phyloP scores from a whole-genome alignment of 1,140 invertebrate genomes.

The Chelonus insularis region DNA sequence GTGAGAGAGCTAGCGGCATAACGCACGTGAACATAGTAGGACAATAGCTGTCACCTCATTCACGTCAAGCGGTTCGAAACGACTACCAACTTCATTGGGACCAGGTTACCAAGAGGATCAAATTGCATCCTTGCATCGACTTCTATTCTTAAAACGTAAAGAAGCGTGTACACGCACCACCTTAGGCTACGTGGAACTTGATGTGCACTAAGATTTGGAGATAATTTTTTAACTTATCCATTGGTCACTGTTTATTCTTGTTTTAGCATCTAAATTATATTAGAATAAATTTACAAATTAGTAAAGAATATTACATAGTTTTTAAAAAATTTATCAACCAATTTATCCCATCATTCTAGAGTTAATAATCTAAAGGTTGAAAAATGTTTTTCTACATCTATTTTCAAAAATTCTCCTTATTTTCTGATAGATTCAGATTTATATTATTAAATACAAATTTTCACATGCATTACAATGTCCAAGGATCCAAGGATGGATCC shows the following conservation, averaged over 20 bases:
- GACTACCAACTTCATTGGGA: slow-evolving; percentile 46
- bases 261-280: slow-evolving; percentile 1
- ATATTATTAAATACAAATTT: too few species aligned
- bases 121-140: slow-evolving; percentile 49
- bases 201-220: not conserved
- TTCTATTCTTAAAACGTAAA: slow-evolving; percentile 19
- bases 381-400: too few species aligned
- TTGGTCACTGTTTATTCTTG: slow-evolving; percentile 13
- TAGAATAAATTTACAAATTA: too few species aligned
- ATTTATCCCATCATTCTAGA: too few species aligned
- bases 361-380: too few species aligned
- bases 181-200: not conserved
- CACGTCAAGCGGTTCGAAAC: slow-evolving; percentile 46
- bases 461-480: too few species aligned
- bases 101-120: slow-evolving; percentile 42
- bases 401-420: too few species aligned
- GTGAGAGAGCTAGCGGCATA: slow-evolving; percentile 31
- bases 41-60: slow-evolving; percentile 57
- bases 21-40: slow-evolving; percentile 45
- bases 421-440: too few species aligned
- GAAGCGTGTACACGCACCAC: too few species aligned
- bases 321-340: too few species aligned
- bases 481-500: too few species aligned
- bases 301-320: too few species aligned
- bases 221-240: slow-evolving; percentile 12